These are phyloP conservation scores for Steromphala cineraria DNA, from an alignment of 2,888 invertebrate species.

Conservation along the genomic window DNA sequence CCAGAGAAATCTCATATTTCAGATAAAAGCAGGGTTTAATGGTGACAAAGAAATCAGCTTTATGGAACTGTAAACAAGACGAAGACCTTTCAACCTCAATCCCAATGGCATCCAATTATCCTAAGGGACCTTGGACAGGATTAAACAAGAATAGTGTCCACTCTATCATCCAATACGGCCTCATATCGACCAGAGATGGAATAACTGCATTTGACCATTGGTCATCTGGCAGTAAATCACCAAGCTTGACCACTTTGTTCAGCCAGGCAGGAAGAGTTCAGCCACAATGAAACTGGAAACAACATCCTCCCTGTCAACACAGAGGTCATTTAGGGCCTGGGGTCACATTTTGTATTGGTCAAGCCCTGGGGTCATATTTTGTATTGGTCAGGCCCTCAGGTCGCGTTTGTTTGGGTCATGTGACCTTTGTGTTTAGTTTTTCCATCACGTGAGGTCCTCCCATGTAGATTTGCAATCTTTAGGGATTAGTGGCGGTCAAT, in stretches of 20 bases:
- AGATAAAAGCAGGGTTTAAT: no score
- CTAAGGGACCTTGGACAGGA: no score
- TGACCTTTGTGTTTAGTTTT: background rate
- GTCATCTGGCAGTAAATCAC: background rate
- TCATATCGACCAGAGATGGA: background rate
- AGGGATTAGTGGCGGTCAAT: constrained; percentile 2
- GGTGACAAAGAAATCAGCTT: no score
- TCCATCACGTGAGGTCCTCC: background rate
- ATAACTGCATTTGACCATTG: background rate
- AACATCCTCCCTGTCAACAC: no score
- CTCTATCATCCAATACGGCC: background rate
- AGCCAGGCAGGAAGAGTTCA: background rate
- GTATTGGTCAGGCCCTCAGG: background rate
- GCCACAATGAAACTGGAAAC: background rate
- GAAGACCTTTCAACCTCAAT: no score
- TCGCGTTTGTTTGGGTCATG: background rate
- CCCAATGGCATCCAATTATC: no score
- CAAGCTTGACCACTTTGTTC: background rate
- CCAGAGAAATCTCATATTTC: no score
- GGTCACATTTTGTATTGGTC: background rate
- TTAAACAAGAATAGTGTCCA: background rate
- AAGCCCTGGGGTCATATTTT: background rate
- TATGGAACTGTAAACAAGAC: no score
- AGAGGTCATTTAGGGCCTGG: background rate
- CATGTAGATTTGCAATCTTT: background rate